Evolutionary conservation across 1,140 invertebrate genomes (phyloP).

Genomic region (Chymomyza costata): DNA sequence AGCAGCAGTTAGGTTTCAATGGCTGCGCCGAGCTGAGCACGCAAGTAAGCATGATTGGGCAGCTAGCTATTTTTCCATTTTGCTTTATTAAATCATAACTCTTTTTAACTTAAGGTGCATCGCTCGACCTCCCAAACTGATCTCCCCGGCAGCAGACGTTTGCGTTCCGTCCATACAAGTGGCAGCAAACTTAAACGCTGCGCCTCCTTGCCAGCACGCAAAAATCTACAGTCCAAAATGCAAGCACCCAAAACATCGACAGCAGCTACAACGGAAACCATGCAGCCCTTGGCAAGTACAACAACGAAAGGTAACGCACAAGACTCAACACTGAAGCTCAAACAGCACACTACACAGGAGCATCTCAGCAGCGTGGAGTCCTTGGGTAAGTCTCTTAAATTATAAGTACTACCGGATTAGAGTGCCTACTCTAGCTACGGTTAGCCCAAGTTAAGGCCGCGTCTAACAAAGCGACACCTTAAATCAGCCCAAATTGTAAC

Average conservation of each 20-base stretch:
- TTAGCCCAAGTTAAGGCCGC: slow-evolving; percentile 17
- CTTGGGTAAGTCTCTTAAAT: slow-evolving; percentile 51
- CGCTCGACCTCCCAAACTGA: slow-evolving; percentile 77
- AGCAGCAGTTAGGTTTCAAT: slow-evolving; percentile 49
- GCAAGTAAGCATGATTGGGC: slow-evolving; percentile 45
- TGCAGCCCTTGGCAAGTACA: slow-evolving; percentile 1
- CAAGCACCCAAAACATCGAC: slow-evolving; percentile 12
- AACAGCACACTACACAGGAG: slow-evolving; percentile 25
- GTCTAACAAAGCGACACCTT: neutral
- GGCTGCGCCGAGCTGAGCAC: slow-evolving; percentile 32
- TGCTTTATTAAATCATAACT: neutral
- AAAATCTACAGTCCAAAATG: slow-evolving; percentile 48
- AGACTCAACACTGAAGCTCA: slow-evolving; percentile 18
- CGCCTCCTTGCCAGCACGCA: slow-evolving; percentile 76
- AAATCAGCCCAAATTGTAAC: slow-evolving; percentile 15
- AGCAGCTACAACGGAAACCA: slow-evolving; percentile 16
- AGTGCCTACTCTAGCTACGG: slow-evolving; percentile 18
- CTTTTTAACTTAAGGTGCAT: slow-evolving; percentile 61
- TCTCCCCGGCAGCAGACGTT: slow-evolving; percentile 74
- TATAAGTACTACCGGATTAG: neutral
- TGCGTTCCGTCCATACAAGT: slow-evolving; percentile 63
- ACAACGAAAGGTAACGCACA: neutral
- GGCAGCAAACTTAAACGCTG: slow-evolving; percentile 77
- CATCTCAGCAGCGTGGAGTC: slow-evolving; percentile 66
- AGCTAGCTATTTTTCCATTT: neutral